Evolutionary conservation across 2,797 vertebrate species (phyloP), one percentile per base, ranked within the genome.

Genomic region (Syngnathus rostellatus): DNA sequence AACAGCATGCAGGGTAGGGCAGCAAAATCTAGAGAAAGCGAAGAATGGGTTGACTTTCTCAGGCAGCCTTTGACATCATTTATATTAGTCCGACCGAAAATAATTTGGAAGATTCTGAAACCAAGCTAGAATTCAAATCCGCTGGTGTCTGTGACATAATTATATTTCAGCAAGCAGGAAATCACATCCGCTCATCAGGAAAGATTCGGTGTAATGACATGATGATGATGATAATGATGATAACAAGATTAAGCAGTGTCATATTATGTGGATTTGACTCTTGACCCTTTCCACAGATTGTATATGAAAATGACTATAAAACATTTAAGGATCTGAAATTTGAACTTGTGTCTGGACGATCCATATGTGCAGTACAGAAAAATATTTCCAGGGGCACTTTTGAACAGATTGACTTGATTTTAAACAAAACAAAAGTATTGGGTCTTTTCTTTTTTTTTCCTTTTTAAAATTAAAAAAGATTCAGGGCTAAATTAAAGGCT

Each of bases 101-200:
- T 64, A 39, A 64, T 66, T 54, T n/a, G 51, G 39, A 48, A 55
- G 8, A 16, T 31, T 68, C 68, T 25, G 70, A 78, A 70, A 41
- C 6, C 31, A 21, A 41, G 19, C 38, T 72, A 43, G 70, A 71
- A 82, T 67, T 48, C 17, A 68, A 71, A 66, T 64, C 55, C 50
- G 41, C 72, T 69, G 53, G 63, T 75, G 64, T 67, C n/a, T 62
- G 58, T 62, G 38, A 69, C 67, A 37, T 60, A 63, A 72, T 62
- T 68, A 39, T 71, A 48, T 10, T 40, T 70, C 68, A 38, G 72
- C 61, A 41, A 73, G 69, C 39, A 59, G 77, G 78, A 77, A 71
- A 73, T 80, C 83, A 80, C 65, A 37, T 81, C 69, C 61, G 19
- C 76, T 71, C 37, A 65, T 68, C 72, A 77, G 81, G 81, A 84